Percentiles rank a stretch among this genome's conserved stretches.
These are phyloP conservation scores for Eulithis prunata DNA, from an alignment of 2,888 invertebrate genomes.

Conservation along the genomic window DNA sequence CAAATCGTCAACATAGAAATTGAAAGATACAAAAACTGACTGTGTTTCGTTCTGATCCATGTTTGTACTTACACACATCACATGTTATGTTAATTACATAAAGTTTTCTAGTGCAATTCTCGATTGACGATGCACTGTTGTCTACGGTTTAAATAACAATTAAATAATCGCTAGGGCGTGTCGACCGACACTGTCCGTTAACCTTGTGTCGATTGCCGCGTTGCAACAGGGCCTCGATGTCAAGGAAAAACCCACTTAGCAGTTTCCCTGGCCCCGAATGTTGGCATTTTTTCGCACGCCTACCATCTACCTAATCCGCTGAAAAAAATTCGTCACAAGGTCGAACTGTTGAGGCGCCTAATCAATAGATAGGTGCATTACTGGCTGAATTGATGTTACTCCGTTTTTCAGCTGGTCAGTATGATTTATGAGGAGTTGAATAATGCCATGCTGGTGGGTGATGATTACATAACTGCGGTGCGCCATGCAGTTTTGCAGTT, in stretches of 20 bases:
- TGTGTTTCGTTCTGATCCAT: not conserved
- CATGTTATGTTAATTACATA: constrained; percentile 43
- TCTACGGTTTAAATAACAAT: constrained; percentile 79
- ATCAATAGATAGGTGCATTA: constrained; percentile 5
- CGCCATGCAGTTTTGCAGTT: constrained; percentile 45
- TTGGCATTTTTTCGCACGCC: constrained; percentile 56
- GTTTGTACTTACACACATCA: constrained; percentile 6
- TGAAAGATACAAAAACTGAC: not conserved
- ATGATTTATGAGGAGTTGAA: constrained; percentile 61
- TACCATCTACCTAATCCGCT: constrained; percentile 43
- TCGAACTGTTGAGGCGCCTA: constrained; percentile 33
- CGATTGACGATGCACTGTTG: constrained; percentile 61
- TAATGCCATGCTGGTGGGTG: constrained; percentile 60
- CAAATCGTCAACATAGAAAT: not conserved
- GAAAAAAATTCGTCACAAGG: constrained; percentile 35
- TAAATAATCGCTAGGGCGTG: constrained; percentile 83
- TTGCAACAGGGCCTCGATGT: constrained; percentile 81
- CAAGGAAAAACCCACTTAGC: constrained; percentile 82
- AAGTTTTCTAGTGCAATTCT: constrained; percentile 52
- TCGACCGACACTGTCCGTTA: constrained; percentile 64
- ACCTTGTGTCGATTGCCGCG: constrained; percentile 80
- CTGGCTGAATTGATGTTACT: no score
- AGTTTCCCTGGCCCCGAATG: constrained; percentile 80
- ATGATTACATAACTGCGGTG: constrained; percentile 69
- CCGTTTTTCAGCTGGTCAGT: constrained; percentile 44